Evolutionary conservation across 2,888 invertebrate species (phyloP).

Genomic region (Sthenelais limicola): DNA sequence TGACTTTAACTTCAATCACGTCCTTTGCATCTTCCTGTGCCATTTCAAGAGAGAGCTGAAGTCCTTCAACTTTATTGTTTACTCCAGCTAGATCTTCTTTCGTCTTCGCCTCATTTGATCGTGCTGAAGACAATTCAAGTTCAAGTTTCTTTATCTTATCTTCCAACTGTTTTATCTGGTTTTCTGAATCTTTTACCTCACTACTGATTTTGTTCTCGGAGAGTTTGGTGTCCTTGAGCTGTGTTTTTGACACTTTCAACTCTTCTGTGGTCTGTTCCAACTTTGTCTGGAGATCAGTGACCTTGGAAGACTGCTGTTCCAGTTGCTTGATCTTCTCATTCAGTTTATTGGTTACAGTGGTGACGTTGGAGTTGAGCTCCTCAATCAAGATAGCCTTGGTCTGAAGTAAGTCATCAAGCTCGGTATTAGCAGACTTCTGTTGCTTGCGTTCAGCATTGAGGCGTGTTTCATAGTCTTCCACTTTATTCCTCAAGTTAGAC

Average conservation of each 20-base stretch:
- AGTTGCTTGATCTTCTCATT: slow-evolving; percentile 39
- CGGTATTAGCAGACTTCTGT: slow-evolving; percentile 12
- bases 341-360: slow-evolving; percentile 38
- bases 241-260: slow-evolving; percentile 42
- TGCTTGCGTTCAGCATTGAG: slow-evolving; percentile 31
- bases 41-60: slow-evolving; percentile 37
- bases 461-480: slow-evolving; percentile 23
- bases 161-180: not conserved
- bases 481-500: slow-evolving; percentile 20
- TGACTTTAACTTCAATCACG: slow-evolving; percentile 36
- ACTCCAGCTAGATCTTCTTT: not conserved
- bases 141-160: not conserved
- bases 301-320: not conserved
- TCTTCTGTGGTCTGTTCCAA: slow-evolving; percentile 48
- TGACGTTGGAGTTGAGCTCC: slow-evolving; percentile 31
- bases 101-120: not conserved
- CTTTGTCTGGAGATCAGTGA: slow-evolving; percentile 45
- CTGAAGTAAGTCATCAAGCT: slow-evolving; percentile 36
- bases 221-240: slow-evolving; percentile 29
- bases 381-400: slow-evolving; percentile 35
- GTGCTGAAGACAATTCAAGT: not conserved
- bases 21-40: slow-evolving; percentile 42
- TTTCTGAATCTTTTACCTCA: not conserved
- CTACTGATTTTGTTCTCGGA: too few relatives aligned
- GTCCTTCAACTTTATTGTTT: slow-evolving; percentile 42